A percentile compares a stretch with the other conserved stretches of the same genome.
Evolutionary conservation across 2,113 vertebrate species (phyloP).

Genomic region (Microtus oregoni): DNA sequence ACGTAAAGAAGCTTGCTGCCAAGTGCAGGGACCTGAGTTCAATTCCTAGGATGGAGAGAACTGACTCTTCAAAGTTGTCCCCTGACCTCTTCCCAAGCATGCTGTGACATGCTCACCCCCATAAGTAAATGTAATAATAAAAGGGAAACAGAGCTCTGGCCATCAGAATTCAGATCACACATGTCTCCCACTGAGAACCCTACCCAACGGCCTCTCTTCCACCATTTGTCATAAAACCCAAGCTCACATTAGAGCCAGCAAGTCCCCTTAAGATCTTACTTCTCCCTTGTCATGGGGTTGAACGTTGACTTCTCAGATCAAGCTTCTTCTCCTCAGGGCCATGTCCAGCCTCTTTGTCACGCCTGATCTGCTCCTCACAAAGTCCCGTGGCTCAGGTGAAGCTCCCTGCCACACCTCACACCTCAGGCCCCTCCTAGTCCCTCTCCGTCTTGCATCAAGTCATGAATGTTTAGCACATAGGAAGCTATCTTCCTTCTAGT

Average conservation of each 20-base stretch:
- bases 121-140: neutral
- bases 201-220: neutral
- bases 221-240: neutral
- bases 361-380: neutral
- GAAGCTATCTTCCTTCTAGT: neutral
- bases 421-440: neutral
- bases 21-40: neutral
- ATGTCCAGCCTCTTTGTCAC: neutral
- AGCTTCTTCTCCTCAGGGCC: neutral
- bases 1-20: neutral
- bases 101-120: neutral
- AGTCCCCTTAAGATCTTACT: neutral
- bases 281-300: neutral
- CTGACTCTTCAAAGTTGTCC: neutral
- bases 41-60: neutral
- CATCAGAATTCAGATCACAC: neutral
- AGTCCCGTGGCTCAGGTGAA: neutral
- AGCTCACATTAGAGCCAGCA: neutral
- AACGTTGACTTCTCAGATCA: neutral
- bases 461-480: neutral
- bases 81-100: no score
- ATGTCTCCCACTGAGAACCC: neutral
- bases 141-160: neutral
- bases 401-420: neutral
- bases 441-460: neutral